Percentiles rank a stretch among this genome's conserved stretches.
These are phyloP conservation scores for Trididemnum miniatum DNA, from an alignment of 23 tunicate genomes.

Conservation along the genomic window DNA sequence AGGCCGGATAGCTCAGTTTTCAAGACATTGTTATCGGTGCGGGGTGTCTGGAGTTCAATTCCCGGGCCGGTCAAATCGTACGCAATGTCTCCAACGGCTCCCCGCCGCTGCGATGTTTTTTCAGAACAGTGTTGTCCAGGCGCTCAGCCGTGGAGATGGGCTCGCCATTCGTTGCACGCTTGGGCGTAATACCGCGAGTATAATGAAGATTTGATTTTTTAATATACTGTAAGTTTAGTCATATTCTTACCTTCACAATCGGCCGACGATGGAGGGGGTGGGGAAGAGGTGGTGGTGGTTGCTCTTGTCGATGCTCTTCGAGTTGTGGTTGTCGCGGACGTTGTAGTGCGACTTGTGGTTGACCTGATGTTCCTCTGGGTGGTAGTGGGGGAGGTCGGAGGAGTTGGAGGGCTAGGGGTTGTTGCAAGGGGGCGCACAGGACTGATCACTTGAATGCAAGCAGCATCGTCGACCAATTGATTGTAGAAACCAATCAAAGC, in stretches of 20 bases:
- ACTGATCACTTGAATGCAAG: conserved; percentile 48
- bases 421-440: conserved; percentile 54
- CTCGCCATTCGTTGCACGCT: too few relatives aligned
- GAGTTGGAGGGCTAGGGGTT: conserved; percentile 10
- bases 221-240: too few relatives aligned
- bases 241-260: conserved; percentile 28
- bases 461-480: conserved; percentile 32
- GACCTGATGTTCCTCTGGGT: conserved; percentile 11
- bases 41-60: too few relatives aligned
- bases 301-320: neutral
- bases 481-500: conserved; percentile 61
- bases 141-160: too few relatives aligned
- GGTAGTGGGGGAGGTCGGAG: conserved; percentile 9
- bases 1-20: too few relatives aligned
- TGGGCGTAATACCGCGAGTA: too few relatives aligned
- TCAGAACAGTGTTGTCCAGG: too few relatives aligned
- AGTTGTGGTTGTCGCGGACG: conserved; percentile 30
- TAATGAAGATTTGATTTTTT: too few relatives aligned
- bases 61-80: too few relatives aligned
- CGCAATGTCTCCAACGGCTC: too few relatives aligned
- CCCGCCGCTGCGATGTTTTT: too few relatives aligned
- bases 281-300: conserved; percentile 2
- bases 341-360: neutral
- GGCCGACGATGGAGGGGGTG: neutral
- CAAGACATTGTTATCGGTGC: too few relatives aligned